phyloP scores from a whole-genome alignment of 2,113 vertebrate genomes.

The Oreochromis niloticus region DNA sequence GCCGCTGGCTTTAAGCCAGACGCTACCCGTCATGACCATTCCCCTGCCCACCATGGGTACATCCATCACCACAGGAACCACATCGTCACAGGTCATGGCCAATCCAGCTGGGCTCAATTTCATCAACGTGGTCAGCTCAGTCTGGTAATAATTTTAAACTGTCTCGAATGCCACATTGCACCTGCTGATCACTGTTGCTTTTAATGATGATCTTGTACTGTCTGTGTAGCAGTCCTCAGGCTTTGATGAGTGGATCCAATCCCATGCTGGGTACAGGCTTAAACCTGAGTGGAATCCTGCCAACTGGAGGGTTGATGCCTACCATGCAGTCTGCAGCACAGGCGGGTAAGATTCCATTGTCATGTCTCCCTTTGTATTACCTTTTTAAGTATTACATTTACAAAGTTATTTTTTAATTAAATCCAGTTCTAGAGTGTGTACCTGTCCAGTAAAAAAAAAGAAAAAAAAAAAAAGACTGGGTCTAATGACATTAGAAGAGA shows the following conservation, averaged over 20 bases:
- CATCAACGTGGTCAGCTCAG: conserved; percentile 94
- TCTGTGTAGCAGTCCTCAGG: conserved; percentile 84
- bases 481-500: background rate
- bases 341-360: conserved; percentile 73
- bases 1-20: conserved; percentile 89
- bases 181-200: no score
- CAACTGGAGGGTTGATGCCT: conserved; percentile 86
- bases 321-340: conserved; percentile 86
- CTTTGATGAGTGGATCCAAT: conserved; percentile 90
- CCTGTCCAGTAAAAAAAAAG: background rate
- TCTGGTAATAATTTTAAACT: conserved; percentile 79
- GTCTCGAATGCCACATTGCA: no score
- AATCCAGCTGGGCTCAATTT: conserved; percentile 91
- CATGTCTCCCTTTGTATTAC: background rate
- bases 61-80: conserved; percentile 88
- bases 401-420: background rate
- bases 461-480: background rate
- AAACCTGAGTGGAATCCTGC: conserved; percentile 89
- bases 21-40: conserved; percentile 93
- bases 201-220: background rate
- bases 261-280: conserved; percentile 88
- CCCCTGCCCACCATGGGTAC: conserved; percentile 95
- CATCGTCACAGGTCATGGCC: conserved; percentile 89
- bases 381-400: background rate
- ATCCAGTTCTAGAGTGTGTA: background rate